These are phyloP conservation scores for Temnothorax unifasciatus DNA, from an alignment of 2,888 invertebrate genomes.

Conservation along the genomic window DNA sequence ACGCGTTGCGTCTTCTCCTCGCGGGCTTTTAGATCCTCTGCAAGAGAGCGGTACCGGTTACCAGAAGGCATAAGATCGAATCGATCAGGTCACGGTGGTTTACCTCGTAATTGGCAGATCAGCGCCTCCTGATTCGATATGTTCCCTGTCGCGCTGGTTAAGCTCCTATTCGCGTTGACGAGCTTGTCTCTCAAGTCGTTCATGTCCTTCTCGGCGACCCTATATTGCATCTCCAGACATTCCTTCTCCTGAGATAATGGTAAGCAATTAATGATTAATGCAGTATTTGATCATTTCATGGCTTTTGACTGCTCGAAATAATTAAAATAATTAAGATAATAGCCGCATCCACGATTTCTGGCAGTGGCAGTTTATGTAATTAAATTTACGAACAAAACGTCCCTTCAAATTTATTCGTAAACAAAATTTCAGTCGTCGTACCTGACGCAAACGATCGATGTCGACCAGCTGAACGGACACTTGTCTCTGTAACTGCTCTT, in stretches of 20 bases:
- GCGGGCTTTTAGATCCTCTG: conserved; percentile 90
- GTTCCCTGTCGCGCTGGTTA: conserved; percentile 90
- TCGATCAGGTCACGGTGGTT: conserved; percentile 12
- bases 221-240: conserved; percentile 90
- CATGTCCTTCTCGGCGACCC: conserved; percentile 92
- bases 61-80: neutral
- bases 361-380: neutral
- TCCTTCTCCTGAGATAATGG: conserved; percentile 89
- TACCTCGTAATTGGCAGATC: conserved; percentile 90
- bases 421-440: conserved; percentile 56
- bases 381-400: neutral
- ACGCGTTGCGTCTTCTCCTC: conserved; percentile 91
- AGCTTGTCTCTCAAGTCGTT: conserved; percentile 90
- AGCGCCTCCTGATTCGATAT: conserved; percentile 90
- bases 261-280: neutral
- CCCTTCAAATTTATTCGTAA: neutral
- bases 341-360: neutral
- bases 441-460: conserved; percentile 90
- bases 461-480: conserved; percentile 91
- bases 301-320: neutral
- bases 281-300: neutral
- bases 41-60: conserved; percentile 22
- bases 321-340: conserved; percentile 5
- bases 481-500: conserved; percentile 92
- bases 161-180: conserved; percentile 89